Base-by-base conservation (phyloP, 2,797 vertebrate genomes). In the Urophycis tenuis region DNA sequence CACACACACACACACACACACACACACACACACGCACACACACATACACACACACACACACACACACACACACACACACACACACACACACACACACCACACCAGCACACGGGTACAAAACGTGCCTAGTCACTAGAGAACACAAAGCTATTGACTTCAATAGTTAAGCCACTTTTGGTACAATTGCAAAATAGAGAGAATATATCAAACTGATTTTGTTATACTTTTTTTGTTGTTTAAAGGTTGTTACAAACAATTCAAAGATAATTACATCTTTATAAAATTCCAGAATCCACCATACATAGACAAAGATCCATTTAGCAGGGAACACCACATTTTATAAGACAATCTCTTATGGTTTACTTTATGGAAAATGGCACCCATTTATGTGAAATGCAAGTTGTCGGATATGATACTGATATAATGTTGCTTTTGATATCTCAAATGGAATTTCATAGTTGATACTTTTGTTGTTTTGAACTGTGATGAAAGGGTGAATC, bases 151-250 rank as follows among this genome's bases (percentile, higher is more conserved):
- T 94, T 85, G 84, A 90, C 82, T 91, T 95, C 92, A 92, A 95
- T 95, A 95, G 94, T 95, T 98, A 98, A 98, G 97, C 96, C 96
- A 98, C 97, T 98, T 97, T 96, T 94, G 96, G 96, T 97, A 97
- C 97, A 96, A 93, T 95, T 96, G 96, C 95, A 96, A 97, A 96
- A 95, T 91, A 91, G 90, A 92, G 87, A 95, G 93, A 91, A 91
- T 94, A 95, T 95, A 96, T 96, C 95, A 97, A 96, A 96, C 94
- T 93, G 91, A 89, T 92, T 91, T 92, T 90, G 83, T 88, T 83
- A 86, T 85, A 89, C 89, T 84, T 85, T 87, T 86, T 87, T 86
- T 86, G 83, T 87, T 84, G 78, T 80, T 93, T 92, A 92, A 92
- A 91, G 87, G 79, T 88, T 91, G 88, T 95, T 96, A 97, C 95